Base-by-base conservation (phyloP, 2,797 vertebrate genomes). In the Gallinago solitaria region DNA sequence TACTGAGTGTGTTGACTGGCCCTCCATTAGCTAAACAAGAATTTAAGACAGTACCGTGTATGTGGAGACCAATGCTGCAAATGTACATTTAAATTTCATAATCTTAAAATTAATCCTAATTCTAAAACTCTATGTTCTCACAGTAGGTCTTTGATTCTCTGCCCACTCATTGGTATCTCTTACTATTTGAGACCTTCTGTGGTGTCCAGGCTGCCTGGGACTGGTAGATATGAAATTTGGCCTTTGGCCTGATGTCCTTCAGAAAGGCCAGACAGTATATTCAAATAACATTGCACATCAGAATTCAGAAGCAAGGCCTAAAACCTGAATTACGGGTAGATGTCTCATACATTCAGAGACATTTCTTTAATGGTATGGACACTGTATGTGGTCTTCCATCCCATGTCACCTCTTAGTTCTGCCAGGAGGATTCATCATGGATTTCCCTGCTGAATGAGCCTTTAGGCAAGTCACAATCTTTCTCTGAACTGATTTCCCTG, bases 221-320 rank as follows among this genome's bases (percentile, higher is more conserved):
- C 13, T 57, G 10, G 15, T 1, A 10, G 20, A 32, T 6, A 8
- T 2, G 45, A 79, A 37, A 43, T 20, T 73, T 3, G 3, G 35
- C 28, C 41, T 61, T 21, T n/a, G 30, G n/a, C 16, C 39, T 41
- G 32, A 21, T 21, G 35, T 25, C 69, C n/a, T 56, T 75, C 43
- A 57, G 61, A 59, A 78, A 41, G 20, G 7, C 8, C 21, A 69
- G 39, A 39, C 3, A 30, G 21, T 27, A 27, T 64, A 41, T 63
- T 67, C 8, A 6, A 68, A 33, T 3, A 39, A 5, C 11, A 25
- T 41, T 25, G 11, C 11, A 64, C 24, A 25, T 0, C 0, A 57
- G 9, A 27, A 28, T 27, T 78, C 43, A 68, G 56, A 54, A 71
- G 14, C 47, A 78, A 71, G 11, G 9, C 12, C 35, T 51, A 19